Conservation (phyloP, 1,140 invertebrate species). For the Drosophila mauritiana region DNA sequence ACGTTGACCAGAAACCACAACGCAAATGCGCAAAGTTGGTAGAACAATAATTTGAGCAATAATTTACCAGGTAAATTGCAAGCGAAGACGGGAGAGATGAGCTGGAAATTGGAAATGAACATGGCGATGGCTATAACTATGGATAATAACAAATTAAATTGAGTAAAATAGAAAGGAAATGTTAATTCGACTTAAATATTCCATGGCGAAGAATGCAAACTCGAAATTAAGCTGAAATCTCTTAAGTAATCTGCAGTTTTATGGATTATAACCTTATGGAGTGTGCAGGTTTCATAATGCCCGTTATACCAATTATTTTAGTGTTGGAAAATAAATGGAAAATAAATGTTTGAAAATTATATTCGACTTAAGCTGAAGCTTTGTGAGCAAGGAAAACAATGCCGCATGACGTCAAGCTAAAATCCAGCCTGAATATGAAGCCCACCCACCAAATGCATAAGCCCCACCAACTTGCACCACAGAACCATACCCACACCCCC, state of each 20-base stretch:
- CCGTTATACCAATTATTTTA: no score
- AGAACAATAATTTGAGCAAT: constrained; percentile 42
- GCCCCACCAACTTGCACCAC: neutral
- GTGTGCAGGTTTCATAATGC: no score
- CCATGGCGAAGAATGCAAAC: neutral
- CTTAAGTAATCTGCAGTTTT: neutral
- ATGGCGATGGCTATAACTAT: neutral
- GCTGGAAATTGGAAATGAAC: constrained; percentile 5
- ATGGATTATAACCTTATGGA: no score
- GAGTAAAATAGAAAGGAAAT: neutral
- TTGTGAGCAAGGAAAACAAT: neutral
- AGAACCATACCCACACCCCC: no score
- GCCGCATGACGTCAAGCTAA: constrained; percentile 13
- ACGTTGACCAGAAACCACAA: constrained; percentile 48
- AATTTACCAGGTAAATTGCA: constrained; percentile 30
- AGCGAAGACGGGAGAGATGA: constrained; percentile 1
- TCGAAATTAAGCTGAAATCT: neutral
- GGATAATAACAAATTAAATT: constrained; percentile 18
- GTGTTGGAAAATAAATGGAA: neutral
- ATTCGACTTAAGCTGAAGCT: constrained; percentile 7
- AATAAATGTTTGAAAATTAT: neutral
- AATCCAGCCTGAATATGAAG: constrained; percentile 10
- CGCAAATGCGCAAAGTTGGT: constrained; percentile 38
- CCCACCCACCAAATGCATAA: neutral
- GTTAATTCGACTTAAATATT: neutral